A percentile compares a stretch with the other conserved stretches of the same genome.
Evolutionary conservation across 2,888 invertebrate species (phyloP).

Genomic region (Standfussiana lucernea): DNA sequence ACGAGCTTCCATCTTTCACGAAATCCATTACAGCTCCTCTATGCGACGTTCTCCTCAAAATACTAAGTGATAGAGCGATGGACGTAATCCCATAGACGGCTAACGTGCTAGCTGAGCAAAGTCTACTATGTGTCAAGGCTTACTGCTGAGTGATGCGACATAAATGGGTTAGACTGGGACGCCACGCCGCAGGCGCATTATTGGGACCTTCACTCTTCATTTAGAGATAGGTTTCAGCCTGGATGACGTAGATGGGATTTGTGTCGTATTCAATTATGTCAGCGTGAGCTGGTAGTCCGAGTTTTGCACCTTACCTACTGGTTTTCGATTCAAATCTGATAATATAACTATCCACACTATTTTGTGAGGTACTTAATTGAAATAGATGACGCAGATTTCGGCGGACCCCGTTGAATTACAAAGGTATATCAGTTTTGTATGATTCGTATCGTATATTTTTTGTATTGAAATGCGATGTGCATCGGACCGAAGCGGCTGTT

Average conservation of each 20-base stretch:
- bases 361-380: not conserved
- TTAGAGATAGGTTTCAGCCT: slow-evolving; percentile 27
- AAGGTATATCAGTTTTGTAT: not conserved
- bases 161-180: slow-evolving; percentile 58
- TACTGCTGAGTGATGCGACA: slow-evolving; percentile 54
- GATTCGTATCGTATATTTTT: not conserved
- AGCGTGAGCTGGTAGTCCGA: not conserved
- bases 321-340: not conserved
- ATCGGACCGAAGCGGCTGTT: not conserved
- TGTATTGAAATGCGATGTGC: not conserved
- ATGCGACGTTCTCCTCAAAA: slow-evolving; percentile 32
- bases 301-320: not conserved
- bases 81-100: slow-evolving; percentile 52
- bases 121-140: slow-evolving; percentile 48
- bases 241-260: slow-evolving; percentile 13
- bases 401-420: not conserved
- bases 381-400: not conserved
- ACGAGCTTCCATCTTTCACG: slow-evolving; percentile 17
- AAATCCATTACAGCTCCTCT: slow-evolving; percentile 47
- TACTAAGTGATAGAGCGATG: slow-evolving; percentile 57
- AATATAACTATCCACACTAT: not conserved
- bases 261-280: slow-evolving; percentile 26
- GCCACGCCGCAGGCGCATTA: slow-evolving; percentile 8
- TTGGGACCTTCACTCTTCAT: slow-evolving; percentile 34
- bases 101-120: slow-evolving; percentile 36